phyloP scores from a whole-genome alignment of 1,140 invertebrate genomes.

The Temnothorax longispinosus region DNA sequence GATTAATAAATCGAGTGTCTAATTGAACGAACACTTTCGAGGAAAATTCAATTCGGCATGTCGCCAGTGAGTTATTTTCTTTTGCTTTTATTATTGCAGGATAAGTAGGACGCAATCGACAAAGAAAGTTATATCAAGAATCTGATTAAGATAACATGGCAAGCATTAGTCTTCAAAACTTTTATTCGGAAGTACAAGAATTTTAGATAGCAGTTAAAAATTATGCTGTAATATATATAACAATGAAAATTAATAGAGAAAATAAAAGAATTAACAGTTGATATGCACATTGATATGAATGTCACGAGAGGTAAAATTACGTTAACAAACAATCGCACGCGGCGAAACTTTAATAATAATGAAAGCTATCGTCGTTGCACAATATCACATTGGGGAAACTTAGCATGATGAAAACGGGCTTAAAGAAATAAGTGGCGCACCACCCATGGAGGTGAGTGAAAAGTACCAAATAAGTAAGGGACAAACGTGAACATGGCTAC shows the following conservation, averaged over 20 bases:
- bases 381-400: slow-evolving; percentile 22
- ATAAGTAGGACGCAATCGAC: slow-evolving; percentile 9
- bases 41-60: slow-evolving; percentile 44
- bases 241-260: not conserved
- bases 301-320: not conserved
- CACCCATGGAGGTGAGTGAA: not conserved
- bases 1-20: slow-evolving; percentile 63
- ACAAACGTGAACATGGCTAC: slow-evolving; percentile 61
- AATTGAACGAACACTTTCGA: slow-evolving; percentile 54
- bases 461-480: slow-evolving; percentile 65
- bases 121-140: not conserved
- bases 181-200: not conserved
- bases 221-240: not conserved
- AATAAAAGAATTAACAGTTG: not conserved
- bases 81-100: slow-evolving; percentile 31
- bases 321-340: not conserved
- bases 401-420: slow-evolving; percentile 41
- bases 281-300: not conserved
- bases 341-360: slow-evolving; percentile 65
- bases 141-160: not conserved
- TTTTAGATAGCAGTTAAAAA: not conserved
- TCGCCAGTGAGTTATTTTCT: slow-evolving; percentile 32
- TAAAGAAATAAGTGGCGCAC: slow-evolving; percentile 57
- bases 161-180: not conserved
- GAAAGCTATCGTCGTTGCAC: slow-evolving; percentile 27